A percentile compares a stretch with the other conserved stretches of the same genome.
Evolutionary conservation across 2,888 invertebrate genomes (phyloP).

Genomic region (Megalurothrips usitatus): DNA sequence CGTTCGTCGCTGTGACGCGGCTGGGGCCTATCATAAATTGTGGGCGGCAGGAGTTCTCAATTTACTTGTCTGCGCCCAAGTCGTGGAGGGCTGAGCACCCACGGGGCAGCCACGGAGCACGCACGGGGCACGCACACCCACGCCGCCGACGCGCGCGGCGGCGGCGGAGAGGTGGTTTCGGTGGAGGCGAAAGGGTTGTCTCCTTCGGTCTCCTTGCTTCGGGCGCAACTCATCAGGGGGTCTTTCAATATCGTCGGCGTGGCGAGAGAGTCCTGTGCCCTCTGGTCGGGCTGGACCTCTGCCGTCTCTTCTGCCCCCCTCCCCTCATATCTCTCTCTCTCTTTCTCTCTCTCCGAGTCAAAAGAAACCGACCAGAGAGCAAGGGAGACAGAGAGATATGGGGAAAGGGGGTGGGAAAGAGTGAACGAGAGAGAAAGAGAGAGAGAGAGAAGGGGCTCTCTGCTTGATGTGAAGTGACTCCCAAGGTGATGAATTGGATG

Average conservation of each 20-base stretch:
- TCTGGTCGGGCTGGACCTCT: background rate
- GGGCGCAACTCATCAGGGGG: conserved; percentile 23
- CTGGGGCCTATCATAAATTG: conserved; percentile 2
- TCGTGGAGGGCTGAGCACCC: background rate
- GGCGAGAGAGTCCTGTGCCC: background rate
- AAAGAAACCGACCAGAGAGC: background rate
- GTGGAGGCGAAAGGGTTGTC: background rate
- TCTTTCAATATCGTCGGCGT: background rate
- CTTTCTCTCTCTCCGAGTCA: background rate
- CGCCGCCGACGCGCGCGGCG: too few species aligned
- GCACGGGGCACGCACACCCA: too few species aligned
- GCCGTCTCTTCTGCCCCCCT: background rate
- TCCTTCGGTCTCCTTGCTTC: conserved; percentile 1
- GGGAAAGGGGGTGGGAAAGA: background rate
- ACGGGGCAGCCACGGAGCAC: background rate
- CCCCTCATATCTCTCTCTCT: background rate
- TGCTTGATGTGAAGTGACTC: background rate
- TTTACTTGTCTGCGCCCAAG: background rate
- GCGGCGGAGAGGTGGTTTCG: background rate
- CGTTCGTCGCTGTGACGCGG: too few species aligned
- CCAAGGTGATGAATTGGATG: conserved; percentile 11
- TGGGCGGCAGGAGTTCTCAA: conserved; percentile 4
- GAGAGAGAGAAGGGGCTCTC: background rate
- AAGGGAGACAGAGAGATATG: background rate
- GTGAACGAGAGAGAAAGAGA: background rate